Conservation (phyloP, 2,797 vertebrate genomes). For the Chaunax sp. region DNA sequence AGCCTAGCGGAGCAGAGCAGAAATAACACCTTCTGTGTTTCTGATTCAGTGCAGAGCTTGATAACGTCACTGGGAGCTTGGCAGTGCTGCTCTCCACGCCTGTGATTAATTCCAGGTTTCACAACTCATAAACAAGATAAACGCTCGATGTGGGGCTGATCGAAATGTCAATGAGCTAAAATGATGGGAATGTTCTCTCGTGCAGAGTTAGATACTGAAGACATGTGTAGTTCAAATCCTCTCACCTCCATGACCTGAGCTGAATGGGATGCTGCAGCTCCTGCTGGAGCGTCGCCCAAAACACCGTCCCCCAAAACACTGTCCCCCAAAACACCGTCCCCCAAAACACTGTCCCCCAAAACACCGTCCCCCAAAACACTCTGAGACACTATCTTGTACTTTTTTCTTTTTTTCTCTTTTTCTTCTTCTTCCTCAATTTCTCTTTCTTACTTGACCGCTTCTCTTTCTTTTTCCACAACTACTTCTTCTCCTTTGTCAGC, state of each 20-base stretch:
- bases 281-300: not conserved
- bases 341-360: too few species aligned
- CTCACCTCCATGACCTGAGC: constrained; percentile 30
- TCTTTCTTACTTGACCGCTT: too few species aligned
- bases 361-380: too few species aligned
- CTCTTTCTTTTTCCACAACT: too few species aligned
- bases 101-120: constrained; percentile 69
- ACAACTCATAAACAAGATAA: constrained; percentile 68
- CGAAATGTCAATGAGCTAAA: constrained; percentile 43
- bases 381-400: too few species aligned
- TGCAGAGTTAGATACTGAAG: constrained; percentile 42
- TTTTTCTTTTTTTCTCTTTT: too few species aligned
- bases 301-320: too few species aligned
- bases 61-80: constrained; percentile 57
- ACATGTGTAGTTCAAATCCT: constrained; percentile 24
- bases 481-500: too few species aligned
- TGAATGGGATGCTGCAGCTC: not conserved
- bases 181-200: constrained; percentile 53
- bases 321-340: too few species aligned
- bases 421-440: too few species aligned
- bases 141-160: constrained; percentile 31
- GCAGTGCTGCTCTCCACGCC: constrained; percentile 42
- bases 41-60: constrained; percentile 59
- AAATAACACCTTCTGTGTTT: constrained; percentile 35
- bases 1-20: constrained; percentile 34